These are phyloP conservation scores for Caligus rogercresseyi DNA, from an alignment of 1,140 invertebrate genomes.

Conservation along the genomic window DNA sequence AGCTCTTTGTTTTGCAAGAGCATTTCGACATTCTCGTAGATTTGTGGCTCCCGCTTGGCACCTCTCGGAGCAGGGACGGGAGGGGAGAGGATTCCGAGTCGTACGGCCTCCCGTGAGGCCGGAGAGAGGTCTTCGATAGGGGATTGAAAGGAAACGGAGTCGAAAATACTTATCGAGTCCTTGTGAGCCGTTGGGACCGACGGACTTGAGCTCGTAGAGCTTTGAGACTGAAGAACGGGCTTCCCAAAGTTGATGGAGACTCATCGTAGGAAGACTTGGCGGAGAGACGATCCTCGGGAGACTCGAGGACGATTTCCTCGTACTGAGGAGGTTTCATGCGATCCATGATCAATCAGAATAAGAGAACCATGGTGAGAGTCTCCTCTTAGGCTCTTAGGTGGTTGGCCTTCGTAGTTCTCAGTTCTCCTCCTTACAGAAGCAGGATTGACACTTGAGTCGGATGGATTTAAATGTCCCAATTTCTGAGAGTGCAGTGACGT, in stretches of 20 bases:
- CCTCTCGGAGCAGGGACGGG: neutral
- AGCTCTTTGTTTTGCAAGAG: neutral
- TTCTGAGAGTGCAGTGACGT: too few species aligned
- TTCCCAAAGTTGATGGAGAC: constrained; percentile 2
- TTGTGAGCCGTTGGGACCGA: neutral
- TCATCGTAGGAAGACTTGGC: neutral
- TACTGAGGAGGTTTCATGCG: neutral
- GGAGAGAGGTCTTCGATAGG: constrained; percentile 1
- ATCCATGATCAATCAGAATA: too few species aligned
- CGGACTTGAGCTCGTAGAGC: neutral
- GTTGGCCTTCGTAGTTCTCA: too few species aligned
- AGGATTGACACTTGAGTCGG: too few species aligned
- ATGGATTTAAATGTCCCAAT: too few species aligned
- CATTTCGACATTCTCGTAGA: neutral
- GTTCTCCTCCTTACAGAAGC: too few species aligned
- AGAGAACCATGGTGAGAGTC: too few species aligned
- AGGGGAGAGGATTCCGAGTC: neutral
- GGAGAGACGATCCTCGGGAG: neutral
- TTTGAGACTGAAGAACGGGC: neutral
- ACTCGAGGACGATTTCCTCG: neutral
- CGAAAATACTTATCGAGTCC: neutral
- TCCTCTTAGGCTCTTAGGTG: too few species aligned
- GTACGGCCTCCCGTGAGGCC: neutral
- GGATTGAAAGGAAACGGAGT: neutral
- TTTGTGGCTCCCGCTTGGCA: neutral